Evolutionary conservation across 1,140 invertebrate genomes (phyloP).

Genomic region (Euura lappo): DNA sequence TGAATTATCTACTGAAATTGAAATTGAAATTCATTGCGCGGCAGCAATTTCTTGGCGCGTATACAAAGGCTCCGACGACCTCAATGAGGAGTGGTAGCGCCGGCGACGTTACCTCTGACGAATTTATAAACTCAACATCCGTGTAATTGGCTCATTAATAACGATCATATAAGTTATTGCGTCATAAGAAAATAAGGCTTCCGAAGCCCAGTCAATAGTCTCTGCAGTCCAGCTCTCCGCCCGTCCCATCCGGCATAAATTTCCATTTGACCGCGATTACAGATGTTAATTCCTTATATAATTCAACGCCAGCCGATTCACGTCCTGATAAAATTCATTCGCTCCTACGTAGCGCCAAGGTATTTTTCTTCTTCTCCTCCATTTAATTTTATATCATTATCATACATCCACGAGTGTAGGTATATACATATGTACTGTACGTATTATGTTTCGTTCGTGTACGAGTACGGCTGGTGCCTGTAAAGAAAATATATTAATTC

Average conservation of each 20-base stretch:
- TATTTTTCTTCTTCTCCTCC: not conserved
- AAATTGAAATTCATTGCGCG: not conserved
- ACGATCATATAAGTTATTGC: slow-evolving; percentile 4
- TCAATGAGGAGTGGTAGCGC: not conserved
- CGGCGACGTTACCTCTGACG: not conserved
- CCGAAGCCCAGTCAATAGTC: slow-evolving; percentile 4
- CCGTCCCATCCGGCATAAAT: not conserved
- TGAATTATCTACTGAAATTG: not conserved
- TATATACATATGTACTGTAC: not conserved
- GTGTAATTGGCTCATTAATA: slow-evolving; percentile 2
- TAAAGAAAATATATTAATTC: not conserved
- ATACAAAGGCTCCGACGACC: not conserved
- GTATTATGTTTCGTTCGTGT: too few species aligned
- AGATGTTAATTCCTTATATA: not conserved
- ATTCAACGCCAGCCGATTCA: not conserved
- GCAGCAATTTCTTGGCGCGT: not conserved
- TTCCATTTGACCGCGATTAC: not conserved
- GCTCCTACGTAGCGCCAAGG: not conserved
- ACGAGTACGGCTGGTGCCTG: too few species aligned
- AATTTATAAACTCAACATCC: not conserved
- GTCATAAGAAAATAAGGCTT: not conserved
- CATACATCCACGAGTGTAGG: not conserved
- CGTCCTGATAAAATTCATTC: not conserved
- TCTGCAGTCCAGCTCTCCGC: not conserved
- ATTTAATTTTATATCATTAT: not conserved